Conservation (phyloP, 2,888 invertebrate species). For the Lepidochitona cinerea region DNA sequence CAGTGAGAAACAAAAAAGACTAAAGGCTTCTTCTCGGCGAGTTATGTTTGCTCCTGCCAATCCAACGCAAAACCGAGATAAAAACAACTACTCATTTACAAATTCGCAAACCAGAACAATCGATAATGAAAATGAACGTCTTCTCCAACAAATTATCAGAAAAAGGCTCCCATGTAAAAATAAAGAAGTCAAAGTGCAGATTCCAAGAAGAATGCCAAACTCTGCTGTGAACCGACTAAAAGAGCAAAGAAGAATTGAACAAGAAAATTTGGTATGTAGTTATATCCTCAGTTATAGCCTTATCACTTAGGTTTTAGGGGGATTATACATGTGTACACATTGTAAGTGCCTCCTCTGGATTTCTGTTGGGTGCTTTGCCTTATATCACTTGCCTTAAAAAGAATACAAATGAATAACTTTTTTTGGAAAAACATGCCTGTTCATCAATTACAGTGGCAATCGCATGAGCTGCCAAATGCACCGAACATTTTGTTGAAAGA, state of each 20-base stretch:
- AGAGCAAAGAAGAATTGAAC: conserved; percentile 73
- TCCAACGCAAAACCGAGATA: background rate
- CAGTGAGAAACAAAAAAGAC: conserved; percentile 48
- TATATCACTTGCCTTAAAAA: no score
- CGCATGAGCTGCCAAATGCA: no score
- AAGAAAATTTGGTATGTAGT: conserved; percentile 73
- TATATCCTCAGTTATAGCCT: no score
- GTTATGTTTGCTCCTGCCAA: conserved; percentile 58
- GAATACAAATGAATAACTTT: no score
- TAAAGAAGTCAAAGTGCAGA: background rate
- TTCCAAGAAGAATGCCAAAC: conserved; percentile 15
- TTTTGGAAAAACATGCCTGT: no score
- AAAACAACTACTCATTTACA: conserved; percentile 29
- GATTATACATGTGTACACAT: no score
- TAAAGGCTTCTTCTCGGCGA: conserved; percentile 49
- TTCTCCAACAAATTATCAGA: conserved; percentile 22
- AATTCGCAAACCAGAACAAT: conserved; percentile 27
- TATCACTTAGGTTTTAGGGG: no score
- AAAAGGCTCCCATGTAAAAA: conserved; percentile 20
- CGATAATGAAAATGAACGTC: conserved; percentile 34
- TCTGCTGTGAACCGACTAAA: conserved; percentile 73
- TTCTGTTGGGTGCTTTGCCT: no score
- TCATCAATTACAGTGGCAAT: no score
- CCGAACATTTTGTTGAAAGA: no score
- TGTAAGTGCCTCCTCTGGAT: no score